A percentile compares a stretch with the other conserved stretches of the same genome.
Conservation (phyloP, 2,888 invertebrate species). For the Sthenelais limicola region DNA sequence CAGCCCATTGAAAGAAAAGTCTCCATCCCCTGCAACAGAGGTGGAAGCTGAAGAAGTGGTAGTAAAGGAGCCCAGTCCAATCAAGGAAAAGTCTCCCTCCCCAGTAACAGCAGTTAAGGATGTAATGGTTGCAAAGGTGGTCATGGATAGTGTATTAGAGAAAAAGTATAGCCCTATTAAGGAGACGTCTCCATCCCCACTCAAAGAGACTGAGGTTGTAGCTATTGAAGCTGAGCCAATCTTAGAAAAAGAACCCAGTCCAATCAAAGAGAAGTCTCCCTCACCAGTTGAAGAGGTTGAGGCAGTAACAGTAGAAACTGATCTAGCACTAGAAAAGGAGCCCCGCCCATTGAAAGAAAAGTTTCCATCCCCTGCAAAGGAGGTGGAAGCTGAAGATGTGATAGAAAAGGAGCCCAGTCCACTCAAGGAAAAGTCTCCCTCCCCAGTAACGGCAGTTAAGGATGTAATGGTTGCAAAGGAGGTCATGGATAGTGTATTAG, state of each 20-base stretch:
- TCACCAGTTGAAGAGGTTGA: slow-evolving; percentile 28
- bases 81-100: background rate
- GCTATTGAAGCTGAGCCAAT: background rate
- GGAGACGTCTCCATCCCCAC: slow-evolving; percentile 19
- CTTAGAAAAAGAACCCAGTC: slow-evolving; percentile 1
- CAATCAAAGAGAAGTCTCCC: slow-evolving; percentile 25
- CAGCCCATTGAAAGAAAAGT: background rate
- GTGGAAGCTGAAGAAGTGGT: background rate
- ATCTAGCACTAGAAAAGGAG: slow-evolving; percentile 21
- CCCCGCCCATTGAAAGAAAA: slow-evolving; percentile 2
- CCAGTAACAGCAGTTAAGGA: slow-evolving; percentile 3
- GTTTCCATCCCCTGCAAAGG: slow-evolving; percentile 1
- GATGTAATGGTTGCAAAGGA: slow-evolving; percentile 41
- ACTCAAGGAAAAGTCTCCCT: background rate
- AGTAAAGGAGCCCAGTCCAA: background rate
- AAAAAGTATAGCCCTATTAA: slow-evolving; percentile 4
- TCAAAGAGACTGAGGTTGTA: slow-evolving; percentile 3
- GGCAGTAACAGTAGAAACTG: background rate
- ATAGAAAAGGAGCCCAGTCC: slow-evolving; percentile 10
- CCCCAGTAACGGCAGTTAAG: slow-evolving; percentile 51
- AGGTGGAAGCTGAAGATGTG: background rate
- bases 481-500: slow-evolving; percentile 43
- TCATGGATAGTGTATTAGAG: background rate
- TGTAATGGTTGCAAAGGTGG: background rate
- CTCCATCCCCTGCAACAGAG: background rate